phyloP scores from a whole-genome alignment of 2,888 invertebrate genomes.

The Lasioglossum figueresi region DNA sequence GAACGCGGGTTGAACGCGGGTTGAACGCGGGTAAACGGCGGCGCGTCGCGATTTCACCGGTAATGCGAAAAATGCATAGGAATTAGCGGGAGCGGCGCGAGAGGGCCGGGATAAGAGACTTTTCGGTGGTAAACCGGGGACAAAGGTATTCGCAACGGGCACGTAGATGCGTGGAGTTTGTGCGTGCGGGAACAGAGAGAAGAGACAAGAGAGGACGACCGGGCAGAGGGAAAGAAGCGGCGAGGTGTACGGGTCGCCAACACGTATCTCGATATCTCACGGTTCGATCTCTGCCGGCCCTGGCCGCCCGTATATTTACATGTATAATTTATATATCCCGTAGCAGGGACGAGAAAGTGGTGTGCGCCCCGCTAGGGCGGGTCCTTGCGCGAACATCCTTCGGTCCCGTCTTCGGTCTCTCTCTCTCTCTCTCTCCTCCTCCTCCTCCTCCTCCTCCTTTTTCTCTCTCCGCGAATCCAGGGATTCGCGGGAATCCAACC shows the following conservation, averaged over 20 bases:
- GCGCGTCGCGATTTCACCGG: constrained; percentile 40
- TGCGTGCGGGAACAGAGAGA: constrained; percentile 31
- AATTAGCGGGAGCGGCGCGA: constrained; percentile 46
- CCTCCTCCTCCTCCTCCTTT: no score
- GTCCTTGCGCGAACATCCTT: constrained; percentile 43
- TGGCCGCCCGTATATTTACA: constrained; percentile 81
- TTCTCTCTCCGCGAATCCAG: constrained; percentile 38
- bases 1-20: not conserved
- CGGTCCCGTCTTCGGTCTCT: constrained; percentile 22
- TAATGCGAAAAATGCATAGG: constrained; percentile 61
- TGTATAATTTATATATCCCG: constrained; percentile 82
- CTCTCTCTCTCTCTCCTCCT: not conserved
- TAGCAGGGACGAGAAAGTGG: constrained; percentile 65
- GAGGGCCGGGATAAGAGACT: constrained; percentile 30
- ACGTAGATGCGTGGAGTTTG: constrained; percentile 60
- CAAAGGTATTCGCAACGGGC: constrained; percentile 57
- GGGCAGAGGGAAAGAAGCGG: constrained; percentile 36
- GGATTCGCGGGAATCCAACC: constrained; percentile 65
- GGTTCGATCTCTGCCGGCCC: constrained; percentile 77
- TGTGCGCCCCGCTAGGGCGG: constrained; percentile 65
- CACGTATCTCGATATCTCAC: constrained; percentile 80
- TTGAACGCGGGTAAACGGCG: not conserved
- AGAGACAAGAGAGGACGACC: constrained; percentile 36
- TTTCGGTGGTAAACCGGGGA: constrained; percentile 48
- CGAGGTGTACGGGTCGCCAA: constrained; percentile 74